These are phyloP conservation scores for Aplodontia rufa DNA, from an alignment of 2,113 vertebrate genomes.

Conservation along the genomic window DNA sequence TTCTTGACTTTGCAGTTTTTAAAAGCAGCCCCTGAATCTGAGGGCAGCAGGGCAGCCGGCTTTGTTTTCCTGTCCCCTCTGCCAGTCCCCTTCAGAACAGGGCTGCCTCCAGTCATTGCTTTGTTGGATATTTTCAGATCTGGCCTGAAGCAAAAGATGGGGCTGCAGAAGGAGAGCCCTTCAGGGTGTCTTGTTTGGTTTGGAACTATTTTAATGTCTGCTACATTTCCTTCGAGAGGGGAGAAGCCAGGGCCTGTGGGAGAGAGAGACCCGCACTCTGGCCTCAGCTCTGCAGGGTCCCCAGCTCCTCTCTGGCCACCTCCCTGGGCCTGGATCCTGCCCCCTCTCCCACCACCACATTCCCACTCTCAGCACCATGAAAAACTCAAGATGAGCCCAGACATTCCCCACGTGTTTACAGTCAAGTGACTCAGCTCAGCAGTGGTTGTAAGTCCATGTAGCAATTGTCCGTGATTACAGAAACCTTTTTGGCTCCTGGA, in stretches of 20 bases:
- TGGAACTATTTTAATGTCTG: constrained; percentile 87
- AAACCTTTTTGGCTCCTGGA: constrained; percentile 10
- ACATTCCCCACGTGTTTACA: constrained; percentile 51
- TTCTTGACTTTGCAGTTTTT: neutral
- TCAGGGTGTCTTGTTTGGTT: constrained; percentile 86
- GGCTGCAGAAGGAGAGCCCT: constrained; percentile 82
- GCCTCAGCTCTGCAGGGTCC: constrained; percentile 43
- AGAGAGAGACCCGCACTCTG: constrained; percentile 60
- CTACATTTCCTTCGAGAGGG: constrained; percentile 83
- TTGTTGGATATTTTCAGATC: constrained; percentile 79
- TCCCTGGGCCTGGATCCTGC: neutral
- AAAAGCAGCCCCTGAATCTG: neutral
- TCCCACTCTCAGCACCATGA: constrained; percentile 31
- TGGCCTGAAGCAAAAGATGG: constrained; percentile 79
- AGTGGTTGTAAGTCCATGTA: neutral
- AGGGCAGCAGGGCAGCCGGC: neutral
- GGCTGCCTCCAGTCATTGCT: constrained; percentile 47
- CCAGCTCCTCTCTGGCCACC: neutral
- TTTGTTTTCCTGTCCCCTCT: constrained; percentile 44
- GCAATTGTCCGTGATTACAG: neutral
- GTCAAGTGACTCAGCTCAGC: constrained; percentile 24
- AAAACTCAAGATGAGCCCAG: constrained; percentile 51
- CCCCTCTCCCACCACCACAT: neutral
- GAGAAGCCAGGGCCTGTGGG: constrained; percentile 69
- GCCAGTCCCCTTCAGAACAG: constrained; percentile 28